Evolutionary conservation across 2,888 invertebrate genomes (phyloP).

Genomic region (Ephialtes manifestator): DNA sequence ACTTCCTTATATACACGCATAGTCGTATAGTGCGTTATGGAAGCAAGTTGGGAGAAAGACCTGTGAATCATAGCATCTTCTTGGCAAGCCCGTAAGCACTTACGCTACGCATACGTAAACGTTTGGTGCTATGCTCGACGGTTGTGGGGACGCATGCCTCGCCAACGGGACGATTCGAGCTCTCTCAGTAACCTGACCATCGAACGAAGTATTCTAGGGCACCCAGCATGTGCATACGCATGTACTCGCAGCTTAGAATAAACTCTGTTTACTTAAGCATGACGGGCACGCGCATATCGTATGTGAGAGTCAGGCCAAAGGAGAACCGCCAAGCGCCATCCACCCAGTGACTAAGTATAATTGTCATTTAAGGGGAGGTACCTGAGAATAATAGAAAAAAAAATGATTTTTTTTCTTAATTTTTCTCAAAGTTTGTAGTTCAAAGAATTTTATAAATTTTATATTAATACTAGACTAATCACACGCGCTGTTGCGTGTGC

Average conservation of each 20-base stretch:
- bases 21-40: background rate
- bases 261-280: constrained; percentile 82
- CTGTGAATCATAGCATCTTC: constrained; percentile 60
- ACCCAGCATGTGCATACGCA: constrained; percentile 68
- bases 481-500: too few species aligned
- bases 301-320: constrained; percentile 81
- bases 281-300: constrained; percentile 80
- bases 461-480: too few species aligned
- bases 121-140: constrained; percentile 5
- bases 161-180: constrained; percentile 31
- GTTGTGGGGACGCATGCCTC: constrained; percentile 7
- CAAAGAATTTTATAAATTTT: too few species aligned
- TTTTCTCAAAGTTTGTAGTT: too few species aligned
- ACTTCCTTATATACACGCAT: background rate
- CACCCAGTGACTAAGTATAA: constrained; percentile 83
- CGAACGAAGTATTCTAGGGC: constrained; percentile 81
- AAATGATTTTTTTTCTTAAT: too few species aligned
- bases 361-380: constrained; percentile 79
- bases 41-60: constrained; percentile 35
- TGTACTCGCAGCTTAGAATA: constrained; percentile 77
- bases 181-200: constrained; percentile 77
- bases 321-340: constrained; percentile 83
- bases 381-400: too few species aligned
- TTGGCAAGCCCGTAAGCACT: constrained; percentile 60
- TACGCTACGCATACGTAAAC: constrained; percentile 40